Percentiles rank a stretch among this genome's conserved stretches.
Conservation (phyloP, 1,140 invertebrate genomes). For the Potamilus streckersoni region DNA sequence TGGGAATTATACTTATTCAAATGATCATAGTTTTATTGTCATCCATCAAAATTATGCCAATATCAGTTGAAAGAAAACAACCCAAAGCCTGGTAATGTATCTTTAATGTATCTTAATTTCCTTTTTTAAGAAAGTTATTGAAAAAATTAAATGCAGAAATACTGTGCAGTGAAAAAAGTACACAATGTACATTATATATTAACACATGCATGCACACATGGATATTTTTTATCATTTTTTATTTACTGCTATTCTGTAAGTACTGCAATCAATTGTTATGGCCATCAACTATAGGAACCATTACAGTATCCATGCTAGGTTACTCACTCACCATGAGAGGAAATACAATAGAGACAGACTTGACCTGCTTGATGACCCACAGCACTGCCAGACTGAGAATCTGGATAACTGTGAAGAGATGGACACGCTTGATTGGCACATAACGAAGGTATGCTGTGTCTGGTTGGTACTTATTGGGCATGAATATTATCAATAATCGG, state of each 20-base stretch:
- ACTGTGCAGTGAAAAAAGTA: too few relatives aligned
- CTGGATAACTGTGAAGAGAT: slow-evolving; percentile 95
- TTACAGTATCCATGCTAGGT: background rate
- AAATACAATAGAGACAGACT: slow-evolving; percentile 93
- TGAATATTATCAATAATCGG: slow-evolving; percentile 93
- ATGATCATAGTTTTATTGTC: too few relatives aligned
- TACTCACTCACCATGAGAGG: slow-evolving; percentile 87
- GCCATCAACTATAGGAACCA: background rate
- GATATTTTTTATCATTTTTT: background rate
- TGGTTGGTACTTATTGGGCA: slow-evolving; percentile 99
- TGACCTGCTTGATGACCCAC: slow-evolving; percentile 97
- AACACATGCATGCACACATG: too few relatives aligned
- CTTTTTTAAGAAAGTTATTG: too few relatives aligned
- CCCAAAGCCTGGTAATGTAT: too few relatives aligned
- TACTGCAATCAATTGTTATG: background rate
- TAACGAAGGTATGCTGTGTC: slow-evolving; percentile 94
- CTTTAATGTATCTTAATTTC: too few relatives aligned
- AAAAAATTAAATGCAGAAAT: too few relatives aligned
- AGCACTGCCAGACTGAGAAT: slow-evolving; percentile 88
- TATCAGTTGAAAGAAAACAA: too few relatives aligned
- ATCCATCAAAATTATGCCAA: too few relatives aligned
- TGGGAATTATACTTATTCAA: too few relatives aligned
- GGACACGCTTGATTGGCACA: slow-evolving; percentile 93
- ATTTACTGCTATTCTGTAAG: background rate
- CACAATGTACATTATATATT: too few relatives aligned